These are phyloP conservation scores for Ciconia boyciana DNA, from an alignment of 2,113 vertebrate genomes.

Conservation along the genomic window DNA sequence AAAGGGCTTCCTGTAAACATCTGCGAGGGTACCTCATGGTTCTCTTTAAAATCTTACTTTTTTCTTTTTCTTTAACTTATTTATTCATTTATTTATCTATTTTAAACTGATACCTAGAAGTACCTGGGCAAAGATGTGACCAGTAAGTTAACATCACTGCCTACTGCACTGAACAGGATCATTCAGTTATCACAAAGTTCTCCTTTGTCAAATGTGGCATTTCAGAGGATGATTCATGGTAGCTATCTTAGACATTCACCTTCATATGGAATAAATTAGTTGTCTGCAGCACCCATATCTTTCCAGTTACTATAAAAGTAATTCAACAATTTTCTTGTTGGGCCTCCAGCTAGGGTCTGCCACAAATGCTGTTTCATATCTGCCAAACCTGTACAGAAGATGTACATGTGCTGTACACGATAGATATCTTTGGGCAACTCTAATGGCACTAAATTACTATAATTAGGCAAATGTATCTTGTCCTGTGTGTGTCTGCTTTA, in stretches of 20 bases:
- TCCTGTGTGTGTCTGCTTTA: not conserved
- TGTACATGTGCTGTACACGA: not conserved
- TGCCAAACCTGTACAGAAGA: not conserved
- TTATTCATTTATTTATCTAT: not conserved
- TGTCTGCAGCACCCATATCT: not conserved
- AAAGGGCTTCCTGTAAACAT: not conserved
- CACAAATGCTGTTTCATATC: not conserved
- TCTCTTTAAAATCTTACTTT: not conserved
- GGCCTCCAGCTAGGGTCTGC: not conserved
- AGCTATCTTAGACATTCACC: not conserved
- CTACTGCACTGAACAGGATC: not conserved
- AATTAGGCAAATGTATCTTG: not conserved
- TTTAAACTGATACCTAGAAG: not conserved
- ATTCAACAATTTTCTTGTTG: not conserved
- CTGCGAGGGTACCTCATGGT: not conserved
- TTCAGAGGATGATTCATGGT: not conserved
- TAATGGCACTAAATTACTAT: not conserved
- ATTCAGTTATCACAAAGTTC: not conserved
- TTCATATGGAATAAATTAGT: not conserved
- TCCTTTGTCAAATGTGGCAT: not conserved
- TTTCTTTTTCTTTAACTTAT: not conserved
- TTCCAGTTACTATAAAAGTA: not conserved
- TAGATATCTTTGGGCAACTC: not conserved
- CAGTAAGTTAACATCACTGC: not conserved
- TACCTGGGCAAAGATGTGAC: not conserved